A percentile compares a stretch with the other conserved stretches of the same genome.
These are phyloP conservation scores for Cynocephalus volans DNA, from an alignment of 2,113 vertebrate genomes.

Conservation along the genomic window DNA sequence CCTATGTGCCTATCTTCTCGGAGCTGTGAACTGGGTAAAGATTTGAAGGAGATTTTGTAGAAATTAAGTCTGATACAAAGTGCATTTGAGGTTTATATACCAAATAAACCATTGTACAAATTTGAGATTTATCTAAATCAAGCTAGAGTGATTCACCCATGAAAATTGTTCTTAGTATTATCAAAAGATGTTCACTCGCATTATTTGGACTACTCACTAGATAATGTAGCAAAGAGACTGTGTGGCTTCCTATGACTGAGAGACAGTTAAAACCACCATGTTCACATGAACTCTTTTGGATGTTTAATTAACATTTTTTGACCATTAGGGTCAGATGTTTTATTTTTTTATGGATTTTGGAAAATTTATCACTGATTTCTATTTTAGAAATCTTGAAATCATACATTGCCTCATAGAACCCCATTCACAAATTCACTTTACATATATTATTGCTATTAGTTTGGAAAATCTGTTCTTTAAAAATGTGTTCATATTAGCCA, in stretches of 20 bases:
- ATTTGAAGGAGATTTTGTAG: neutral
- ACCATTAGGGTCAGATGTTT: slow-evolving; percentile 61
- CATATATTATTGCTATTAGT: neutral
- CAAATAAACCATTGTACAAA: slow-evolving; percentile 41
- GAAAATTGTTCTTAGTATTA: slow-evolving; percentile 73
- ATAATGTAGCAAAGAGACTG: slow-evolving; percentile 48
- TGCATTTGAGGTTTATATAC: neutral
- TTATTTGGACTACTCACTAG: slow-evolving; percentile 66
- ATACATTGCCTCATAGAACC: neutral
- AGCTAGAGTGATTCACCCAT: neutral
- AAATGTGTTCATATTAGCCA: neutral
- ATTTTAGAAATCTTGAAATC: slow-evolving; percentile 68
- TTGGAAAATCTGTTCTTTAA: slow-evolving; percentile 17
- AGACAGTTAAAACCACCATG: slow-evolving; percentile 24
- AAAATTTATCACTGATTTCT: slow-evolving; percentile 55
- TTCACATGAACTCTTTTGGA: slow-evolving; percentile 31
- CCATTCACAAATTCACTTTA: slow-evolving; percentile 34
- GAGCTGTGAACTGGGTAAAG: neutral
- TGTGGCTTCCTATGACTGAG: slow-evolving; percentile 64
- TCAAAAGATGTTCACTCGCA: slow-evolving; percentile 62
- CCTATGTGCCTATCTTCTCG: neutral
- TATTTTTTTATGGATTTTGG: slow-evolving; percentile 58
- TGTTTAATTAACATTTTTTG: slow-evolving; percentile 56
- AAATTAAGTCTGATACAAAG: slow-evolving; percentile 19
- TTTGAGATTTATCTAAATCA: slow-evolving; percentile 19